Evolutionary conservation across 1,140 invertebrate genomes (phyloP).

Genomic region (Sipha flava): DNA sequence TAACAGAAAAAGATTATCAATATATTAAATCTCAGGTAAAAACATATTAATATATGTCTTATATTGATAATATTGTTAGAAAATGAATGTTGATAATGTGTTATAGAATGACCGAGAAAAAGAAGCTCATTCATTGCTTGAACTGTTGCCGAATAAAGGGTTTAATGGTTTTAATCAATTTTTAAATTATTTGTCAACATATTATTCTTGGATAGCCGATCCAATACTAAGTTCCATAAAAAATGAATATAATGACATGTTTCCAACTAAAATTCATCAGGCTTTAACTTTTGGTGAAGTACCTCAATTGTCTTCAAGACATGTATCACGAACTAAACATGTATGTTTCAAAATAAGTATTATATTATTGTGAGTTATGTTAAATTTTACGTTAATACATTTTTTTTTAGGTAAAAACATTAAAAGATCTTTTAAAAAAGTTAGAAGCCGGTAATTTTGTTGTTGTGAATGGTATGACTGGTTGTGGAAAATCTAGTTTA

Average conservation of each 20-base stretch:
- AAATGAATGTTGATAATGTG: too few relatives aligned
- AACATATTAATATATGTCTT: too few relatives aligned
- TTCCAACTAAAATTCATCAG: conserved; percentile 39
- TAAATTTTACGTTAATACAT: conserved; percentile 4
- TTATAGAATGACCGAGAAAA: background rate
- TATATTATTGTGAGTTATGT: background rate
- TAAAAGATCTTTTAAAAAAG: conserved; percentile 42
- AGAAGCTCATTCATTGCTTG: background rate
- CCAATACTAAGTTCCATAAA: background rate
- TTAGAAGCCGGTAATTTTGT: conserved; percentile 49
- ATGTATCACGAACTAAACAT: conserved; percentile 45
- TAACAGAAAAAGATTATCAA: background rate
- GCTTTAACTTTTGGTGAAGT: conserved; percentile 48
- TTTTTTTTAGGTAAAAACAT: conserved; percentile 43
- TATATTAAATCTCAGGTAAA: background rate
- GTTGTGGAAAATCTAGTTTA: conserved; percentile 60
- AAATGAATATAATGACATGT: background rate
- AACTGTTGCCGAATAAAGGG: background rate
- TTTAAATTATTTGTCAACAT: background rate
- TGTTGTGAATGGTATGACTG: conserved; percentile 57
- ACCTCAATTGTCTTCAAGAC: conserved; percentile 47
- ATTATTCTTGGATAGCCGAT: conserved; percentile 31
- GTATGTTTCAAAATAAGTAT: conserved; percentile 42
- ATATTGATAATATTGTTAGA: too few relatives aligned
- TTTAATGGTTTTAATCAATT: background rate